phyloP scores from a whole-genome alignment of 2,888 invertebrate species.

The Eupsilia transversa region DNA sequence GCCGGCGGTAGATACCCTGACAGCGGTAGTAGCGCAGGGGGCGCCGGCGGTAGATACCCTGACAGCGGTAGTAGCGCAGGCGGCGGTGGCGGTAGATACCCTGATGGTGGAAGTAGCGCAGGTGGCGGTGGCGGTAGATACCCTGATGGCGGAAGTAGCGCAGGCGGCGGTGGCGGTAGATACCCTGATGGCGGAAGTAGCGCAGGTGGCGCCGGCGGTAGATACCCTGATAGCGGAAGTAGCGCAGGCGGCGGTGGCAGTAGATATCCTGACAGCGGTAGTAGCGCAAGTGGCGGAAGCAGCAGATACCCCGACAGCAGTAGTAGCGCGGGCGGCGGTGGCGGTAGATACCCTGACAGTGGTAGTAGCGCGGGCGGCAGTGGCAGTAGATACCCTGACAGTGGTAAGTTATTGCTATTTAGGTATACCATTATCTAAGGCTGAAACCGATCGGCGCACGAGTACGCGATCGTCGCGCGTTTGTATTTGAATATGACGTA shows the following conservation, averaged over 20 bases:
- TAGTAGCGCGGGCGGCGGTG: neutral
- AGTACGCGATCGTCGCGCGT: neutral
- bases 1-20: conserved; percentile 2
- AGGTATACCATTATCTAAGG: neutral
- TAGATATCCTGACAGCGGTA: neutral
- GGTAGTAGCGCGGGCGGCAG: neutral
- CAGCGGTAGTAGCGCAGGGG: neutral
- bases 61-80: neutral
- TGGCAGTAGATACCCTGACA: neutral
- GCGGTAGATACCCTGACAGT: neutral
- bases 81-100: neutral
- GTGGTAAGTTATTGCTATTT: conserved; percentile 6
- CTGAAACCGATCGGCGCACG: neutral
- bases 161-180: neutral
- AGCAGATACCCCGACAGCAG: neutral
- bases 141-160: neutral
- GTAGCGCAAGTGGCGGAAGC: neutral
- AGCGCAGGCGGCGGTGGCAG: neutral
- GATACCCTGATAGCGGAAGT: conserved; percentile 2
- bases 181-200: neutral
- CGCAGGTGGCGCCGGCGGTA: neutral
- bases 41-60: neutral
- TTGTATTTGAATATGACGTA: neutral
- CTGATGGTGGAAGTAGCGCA: neutral
- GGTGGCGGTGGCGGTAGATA: neutral